phyloP scores from a whole-genome alignment of 2,888 invertebrate genomes.

The Allophyes oxyacanthae region DNA sequence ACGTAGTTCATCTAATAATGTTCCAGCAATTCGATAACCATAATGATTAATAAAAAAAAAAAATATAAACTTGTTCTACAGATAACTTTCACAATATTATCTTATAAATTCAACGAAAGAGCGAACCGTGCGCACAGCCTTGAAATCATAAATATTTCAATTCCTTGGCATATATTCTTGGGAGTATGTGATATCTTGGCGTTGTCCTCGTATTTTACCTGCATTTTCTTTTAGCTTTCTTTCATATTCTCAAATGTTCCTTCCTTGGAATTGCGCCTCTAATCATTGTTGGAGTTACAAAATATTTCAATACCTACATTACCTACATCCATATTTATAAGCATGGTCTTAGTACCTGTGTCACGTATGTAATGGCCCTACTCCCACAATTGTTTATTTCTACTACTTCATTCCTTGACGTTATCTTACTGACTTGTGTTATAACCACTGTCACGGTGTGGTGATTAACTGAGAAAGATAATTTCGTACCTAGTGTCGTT shows the following conservation, averaged over 20 bases:
- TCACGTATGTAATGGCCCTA: constrained; percentile 36
- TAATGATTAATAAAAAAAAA: no score
- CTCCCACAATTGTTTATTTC: constrained; percentile 47
- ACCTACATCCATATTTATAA: constrained; percentile 14
- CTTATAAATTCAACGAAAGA: constrained; percentile 1
- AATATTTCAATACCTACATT: neutral
- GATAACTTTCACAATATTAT: neutral
- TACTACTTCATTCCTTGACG: constrained; percentile 32
- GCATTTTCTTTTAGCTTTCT: constrained; percentile 17
- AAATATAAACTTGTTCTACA: no score
- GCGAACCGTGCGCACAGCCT: neutral
- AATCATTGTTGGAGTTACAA: constrained; percentile 28
- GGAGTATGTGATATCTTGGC: constrained; percentile 27
- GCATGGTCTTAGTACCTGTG: constrained; percentile 19
- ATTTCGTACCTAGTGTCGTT: constrained; percentile 37
- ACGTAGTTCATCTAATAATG: no score
- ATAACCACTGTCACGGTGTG: constrained; percentile 45
- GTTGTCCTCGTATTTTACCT: constrained; percentile 28
- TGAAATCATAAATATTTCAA: constrained; percentile 43
- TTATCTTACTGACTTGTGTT: constrained; percentile 55
- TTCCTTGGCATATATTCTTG: constrained; percentile 24
- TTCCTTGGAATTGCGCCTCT: constrained; percentile 18
- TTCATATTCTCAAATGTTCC: constrained; percentile 25
- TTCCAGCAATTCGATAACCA: no score
- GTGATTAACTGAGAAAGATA: constrained; percentile 54